Evolutionary conservation across 2,888 invertebrate species (phyloP), one percentile per base, ranked within the genome.

Genomic region (Oscheius sp.): DNA sequence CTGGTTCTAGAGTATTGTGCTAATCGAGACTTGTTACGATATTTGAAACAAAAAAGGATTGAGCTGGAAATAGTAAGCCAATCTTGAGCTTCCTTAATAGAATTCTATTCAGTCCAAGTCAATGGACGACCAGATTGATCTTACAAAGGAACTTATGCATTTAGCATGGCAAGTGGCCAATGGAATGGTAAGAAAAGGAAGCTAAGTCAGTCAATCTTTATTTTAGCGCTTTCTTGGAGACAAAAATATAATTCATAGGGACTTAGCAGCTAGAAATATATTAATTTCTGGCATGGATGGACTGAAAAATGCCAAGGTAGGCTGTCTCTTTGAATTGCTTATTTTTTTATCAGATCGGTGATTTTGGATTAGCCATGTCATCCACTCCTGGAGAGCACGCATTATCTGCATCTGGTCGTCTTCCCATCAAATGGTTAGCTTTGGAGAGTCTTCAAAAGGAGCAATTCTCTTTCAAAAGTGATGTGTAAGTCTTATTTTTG

Each of bases 381-480:
- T 46, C 65, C 15, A 55, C 65, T 12, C 74, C 70, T 42, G 46
- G 23, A 17, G 48, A 39, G 8, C 66, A 73, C 23, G 55, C 63
- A 33, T 65, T 70, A 23, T 70, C 73, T 23, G 63, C 69, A 12
- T 61, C 73, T 31, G 74, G 73, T 3, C 65, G 82, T 17, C 74
- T 84, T 3, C 84, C 84, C 0, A 84, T 84, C 65, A 84, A 84
- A 63, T 84, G 84, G 84, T 72, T 84, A 6, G 82, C 84, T 6
- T 53, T 81, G 42, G 84, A 84, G 63, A 73, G 77, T 42, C 71
- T 84, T 6, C 76, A 79, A 52, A 69, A 74, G 52, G 78, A 78
- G 31, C 75, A 80, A 61, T 84, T 83, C 73, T 75, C 78, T 3
- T 67, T 72, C 58, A 79, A 82, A 68, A 82, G 78, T 63, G 84